These are phyloP conservation scores for Thymelicus sylvestris DNA, from an alignment of 2,888 invertebrate genomes.

Conservation along the genomic window DNA sequence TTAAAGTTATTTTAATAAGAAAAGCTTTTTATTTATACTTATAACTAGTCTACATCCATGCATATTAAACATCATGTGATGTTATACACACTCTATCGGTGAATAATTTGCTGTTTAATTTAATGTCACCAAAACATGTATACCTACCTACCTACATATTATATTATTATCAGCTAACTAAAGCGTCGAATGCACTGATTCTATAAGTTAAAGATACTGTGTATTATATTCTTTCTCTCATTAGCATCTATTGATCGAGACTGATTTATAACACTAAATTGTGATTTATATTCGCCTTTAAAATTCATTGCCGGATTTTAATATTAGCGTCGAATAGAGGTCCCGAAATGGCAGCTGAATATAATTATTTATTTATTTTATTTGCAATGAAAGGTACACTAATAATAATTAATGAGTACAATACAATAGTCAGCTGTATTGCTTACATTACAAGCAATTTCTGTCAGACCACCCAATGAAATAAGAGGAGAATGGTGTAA, in stretches of 20 bases:
- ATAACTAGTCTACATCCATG: slow-evolving; percentile 14
- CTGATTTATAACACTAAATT: slow-evolving; percentile 30
- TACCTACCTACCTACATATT: not conserved
- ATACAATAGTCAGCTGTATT: no score
- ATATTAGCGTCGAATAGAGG: slow-evolving; percentile 4
- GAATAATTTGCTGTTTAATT: slow-evolving; percentile 21
- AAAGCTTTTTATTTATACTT: slow-evolving; percentile 26
- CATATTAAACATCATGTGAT: slow-evolving; percentile 1
- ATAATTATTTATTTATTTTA: no score
- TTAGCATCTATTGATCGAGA: slow-evolving; percentile 32
- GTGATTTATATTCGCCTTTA: slow-evolving; percentile 31
- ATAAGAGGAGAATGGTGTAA: no score
- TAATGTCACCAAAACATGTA: slow-evolving; percentile 22
- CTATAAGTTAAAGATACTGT: slow-evolving; percentile 22
- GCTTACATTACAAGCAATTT: no score
- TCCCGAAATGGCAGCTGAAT: not conserved
- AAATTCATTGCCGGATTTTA: slow-evolving; percentile 13
- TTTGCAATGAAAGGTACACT: no score
- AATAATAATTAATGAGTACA: no score
- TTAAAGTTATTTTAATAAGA: slow-evolving; percentile 29
- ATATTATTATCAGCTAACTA: slow-evolving; percentile 24
- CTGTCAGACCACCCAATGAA: no score
- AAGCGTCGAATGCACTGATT: slow-evolving; percentile 30
- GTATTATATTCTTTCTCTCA: slow-evolving; percentile 15
- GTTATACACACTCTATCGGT: slow-evolving; percentile 15